phyloP scores from a whole-genome alignment of 1,140 invertebrate species.

The Heliothis virescens region DNA sequence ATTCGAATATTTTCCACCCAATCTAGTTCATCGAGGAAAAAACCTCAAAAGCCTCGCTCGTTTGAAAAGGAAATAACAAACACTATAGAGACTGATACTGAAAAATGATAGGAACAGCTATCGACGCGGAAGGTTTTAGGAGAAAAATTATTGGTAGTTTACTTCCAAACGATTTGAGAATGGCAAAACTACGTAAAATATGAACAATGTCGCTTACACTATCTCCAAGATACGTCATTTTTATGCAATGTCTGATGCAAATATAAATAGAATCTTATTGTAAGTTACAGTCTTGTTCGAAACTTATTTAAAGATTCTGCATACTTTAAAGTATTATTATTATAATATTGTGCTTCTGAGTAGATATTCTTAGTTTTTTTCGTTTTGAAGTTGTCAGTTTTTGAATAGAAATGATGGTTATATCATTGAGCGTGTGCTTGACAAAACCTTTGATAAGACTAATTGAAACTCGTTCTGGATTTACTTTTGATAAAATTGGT shows the following conservation, averaged over 20 bases:
- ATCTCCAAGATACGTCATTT: background rate
- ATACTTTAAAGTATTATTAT: background rate
- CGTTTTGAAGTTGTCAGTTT: too few relatives aligned
- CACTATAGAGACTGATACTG: constrained; percentile 5
- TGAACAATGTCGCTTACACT: background rate
- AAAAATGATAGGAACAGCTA: constrained; percentile 20
- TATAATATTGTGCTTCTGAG: background rate
- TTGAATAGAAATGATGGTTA: too few relatives aligned
- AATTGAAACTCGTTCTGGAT: too few relatives aligned
- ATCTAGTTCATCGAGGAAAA: constrained; percentile 13
- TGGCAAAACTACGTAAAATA: background rate
- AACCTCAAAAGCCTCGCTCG: background rate
- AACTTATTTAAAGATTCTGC: constrained; percentile 23
- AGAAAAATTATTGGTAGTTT: constrained; percentile 4
- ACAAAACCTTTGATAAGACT: too few relatives aligned
- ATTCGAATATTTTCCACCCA: constrained; percentile 24
- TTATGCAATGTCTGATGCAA: background rate
- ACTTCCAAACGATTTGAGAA: constrained; percentile 9
- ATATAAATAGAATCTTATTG: background rate
- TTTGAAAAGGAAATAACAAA: constrained; percentile 8
- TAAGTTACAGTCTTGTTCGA: background rate
- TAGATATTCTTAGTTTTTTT: background rate
- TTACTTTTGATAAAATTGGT: too few relatives aligned
- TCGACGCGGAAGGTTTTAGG: constrained; percentile 7
- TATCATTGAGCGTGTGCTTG: too few relatives aligned